These are phyloP conservation scores for Acanthiza pusilla DNA, from an alignment of 2,797 vertebrate species.

Conservation along the genomic window DNA sequence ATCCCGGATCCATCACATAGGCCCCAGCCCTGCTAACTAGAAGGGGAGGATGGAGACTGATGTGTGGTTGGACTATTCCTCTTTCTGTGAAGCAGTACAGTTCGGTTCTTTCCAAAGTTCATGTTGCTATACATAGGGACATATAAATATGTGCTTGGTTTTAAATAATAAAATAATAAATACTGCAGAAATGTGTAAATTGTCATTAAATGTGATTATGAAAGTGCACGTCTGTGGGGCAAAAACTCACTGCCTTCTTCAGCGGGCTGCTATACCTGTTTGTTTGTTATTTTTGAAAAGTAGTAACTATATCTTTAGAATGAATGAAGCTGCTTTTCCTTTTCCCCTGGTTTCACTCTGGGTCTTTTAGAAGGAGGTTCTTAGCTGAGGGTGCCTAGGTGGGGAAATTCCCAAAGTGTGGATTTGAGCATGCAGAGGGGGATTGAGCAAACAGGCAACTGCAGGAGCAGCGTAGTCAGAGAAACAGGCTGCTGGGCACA, in stretches of 20 bases:
- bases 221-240: background rate
- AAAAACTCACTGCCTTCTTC: background rate
- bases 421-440: background rate
- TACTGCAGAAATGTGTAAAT: background rate
- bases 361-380: background rate
- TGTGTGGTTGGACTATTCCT: background rate
- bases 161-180: background rate
- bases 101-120: background rate
- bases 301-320: background rate
- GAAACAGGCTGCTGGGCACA: background rate
- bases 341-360: background rate
- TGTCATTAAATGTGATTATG: background rate
- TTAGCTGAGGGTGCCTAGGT: background rate
- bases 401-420: rapidly evolving
- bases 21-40: background rate
- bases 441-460: background rate
- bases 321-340: background rate
- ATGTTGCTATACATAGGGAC: rapidly evolving
- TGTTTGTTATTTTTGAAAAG: background rate
- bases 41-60: background rate
- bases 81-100: background rate
- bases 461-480: background rate
- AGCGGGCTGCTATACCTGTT: background rate
- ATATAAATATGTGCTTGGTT: background rate
- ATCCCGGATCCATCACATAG: background rate